A percentile compares a stretch with the other conserved stretches of the same genome.
Conservation (phyloP, 2,797 vertebrate genomes). For the Podargus strigoides region DNA sequence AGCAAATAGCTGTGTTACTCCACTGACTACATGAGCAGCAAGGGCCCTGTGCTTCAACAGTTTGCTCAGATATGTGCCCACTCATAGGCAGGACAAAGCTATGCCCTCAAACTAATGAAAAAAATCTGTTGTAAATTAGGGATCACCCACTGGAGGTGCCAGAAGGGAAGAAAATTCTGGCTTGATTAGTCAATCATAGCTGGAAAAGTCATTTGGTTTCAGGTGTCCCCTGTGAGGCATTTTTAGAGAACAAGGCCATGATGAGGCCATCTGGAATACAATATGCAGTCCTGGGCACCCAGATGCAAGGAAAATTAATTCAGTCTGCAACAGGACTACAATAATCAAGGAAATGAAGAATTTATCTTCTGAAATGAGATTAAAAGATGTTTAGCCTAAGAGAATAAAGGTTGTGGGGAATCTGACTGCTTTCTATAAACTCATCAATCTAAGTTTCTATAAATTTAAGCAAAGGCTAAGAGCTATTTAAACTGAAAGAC, state of each 20-base stretch:
- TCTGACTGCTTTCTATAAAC: neutral
- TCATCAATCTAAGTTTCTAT: neutral
- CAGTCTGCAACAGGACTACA: neutral
- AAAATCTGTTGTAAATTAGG: neutral
- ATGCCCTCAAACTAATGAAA: neutral
- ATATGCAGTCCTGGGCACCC: neutral
- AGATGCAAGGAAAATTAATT: slow-evolving; percentile 39
- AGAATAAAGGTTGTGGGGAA: neutral
- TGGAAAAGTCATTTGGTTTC: slow-evolving; percentile 24
- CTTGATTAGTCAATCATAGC: slow-evolving; percentile 8
- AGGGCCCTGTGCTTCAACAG: neutral
- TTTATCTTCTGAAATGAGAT: slow-evolving; percentile 39
- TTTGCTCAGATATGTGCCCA: neutral
- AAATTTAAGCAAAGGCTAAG: neutral
- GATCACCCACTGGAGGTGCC: neutral
- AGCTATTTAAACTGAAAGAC: slow-evolving; percentile 1
- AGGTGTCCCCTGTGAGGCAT: slow-evolving; percentile 11
- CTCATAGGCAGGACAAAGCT: neutral
- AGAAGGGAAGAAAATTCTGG: slow-evolving; percentile 8
- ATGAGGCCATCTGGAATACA: slow-evolving; percentile 56
- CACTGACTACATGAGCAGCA: neutral
- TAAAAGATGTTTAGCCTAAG: slow-evolving; percentile 2
- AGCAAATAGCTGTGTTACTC: neutral
- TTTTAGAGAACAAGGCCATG: slow-evolving; percentile 23
- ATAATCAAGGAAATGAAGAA: slow-evolving; percentile 40